A percentile compares a stretch with the other conserved stretches of the same genome.
Conservation (phyloP, 2,113 vertebrate species). For the Diadophis punctatus region DNA sequence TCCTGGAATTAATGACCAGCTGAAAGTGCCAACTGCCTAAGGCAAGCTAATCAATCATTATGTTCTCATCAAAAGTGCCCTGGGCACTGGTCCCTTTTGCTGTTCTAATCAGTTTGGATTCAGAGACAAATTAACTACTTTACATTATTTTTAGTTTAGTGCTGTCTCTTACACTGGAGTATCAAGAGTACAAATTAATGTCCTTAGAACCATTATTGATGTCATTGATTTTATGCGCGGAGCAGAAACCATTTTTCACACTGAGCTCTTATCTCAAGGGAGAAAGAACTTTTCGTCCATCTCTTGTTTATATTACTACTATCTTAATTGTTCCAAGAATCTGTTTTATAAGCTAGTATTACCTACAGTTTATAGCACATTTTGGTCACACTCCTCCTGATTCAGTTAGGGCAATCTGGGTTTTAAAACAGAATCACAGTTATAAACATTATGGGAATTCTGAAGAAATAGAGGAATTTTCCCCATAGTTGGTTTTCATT, state of each 20-base stretch:
- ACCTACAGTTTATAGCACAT: not conserved
- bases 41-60: conserved; percentile 52
- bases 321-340: not conserved
- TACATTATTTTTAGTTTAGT: conserved; percentile 11
- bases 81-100: conserved; percentile 31
- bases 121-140: conserved; percentile 35
- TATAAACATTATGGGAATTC: not conserved
- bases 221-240: not conserved
- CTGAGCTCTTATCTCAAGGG: not conserved
- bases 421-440: not conserved
- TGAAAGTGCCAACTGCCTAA: conserved; percentile 37
- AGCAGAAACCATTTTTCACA: conserved; percentile 13
- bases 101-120: conserved; percentile 44
- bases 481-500: not conserved
- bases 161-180: conserved; percentile 3
- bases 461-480: not conserved
- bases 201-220: conserved; percentile 3
- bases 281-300: not conserved
- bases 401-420: not conserved
- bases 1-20: conserved; percentile 46
- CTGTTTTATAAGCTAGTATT: not conserved
- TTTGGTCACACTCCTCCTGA: not conserved
- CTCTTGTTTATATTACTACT: not conserved
- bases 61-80: conserved; percentile 49
- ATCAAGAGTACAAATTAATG: conserved; percentile 27